Conservation (phyloP, 1,140 invertebrate genomes). For the Anoplolepis gracilipes region DNA sequence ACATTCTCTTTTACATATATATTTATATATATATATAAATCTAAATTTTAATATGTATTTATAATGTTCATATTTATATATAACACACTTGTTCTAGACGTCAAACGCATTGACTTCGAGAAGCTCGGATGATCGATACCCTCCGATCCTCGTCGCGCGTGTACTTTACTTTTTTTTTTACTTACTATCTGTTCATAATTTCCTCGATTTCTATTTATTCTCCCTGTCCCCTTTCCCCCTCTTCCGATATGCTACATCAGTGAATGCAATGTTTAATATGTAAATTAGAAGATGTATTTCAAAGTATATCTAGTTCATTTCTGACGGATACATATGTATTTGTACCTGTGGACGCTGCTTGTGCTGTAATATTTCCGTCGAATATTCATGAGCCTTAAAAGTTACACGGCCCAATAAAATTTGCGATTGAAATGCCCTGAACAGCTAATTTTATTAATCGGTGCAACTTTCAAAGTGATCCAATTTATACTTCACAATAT, state of each 20-base stretch:
- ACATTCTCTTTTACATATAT: slow-evolving; percentile 72
- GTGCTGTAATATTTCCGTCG: neutral
- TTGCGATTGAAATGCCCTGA: slow-evolving; percentile 37
- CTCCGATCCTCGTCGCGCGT: slow-evolving; percentile 44
- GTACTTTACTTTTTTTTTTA: slow-evolving; percentile 4
- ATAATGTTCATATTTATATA: slow-evolving; percentile 74
- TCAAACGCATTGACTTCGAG: slow-evolving; percentile 55
- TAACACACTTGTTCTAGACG: slow-evolving; percentile 71
- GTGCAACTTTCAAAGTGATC: neutral
- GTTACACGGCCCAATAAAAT: neutral
- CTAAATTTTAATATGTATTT: slow-evolving; percentile 72
- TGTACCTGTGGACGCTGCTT: slow-evolving; percentile 31
- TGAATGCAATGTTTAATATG: slow-evolving; percentile 6
- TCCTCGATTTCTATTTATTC: neutral
- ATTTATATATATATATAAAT: slow-evolving; percentile 73
- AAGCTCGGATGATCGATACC: slow-evolving; percentile 52
- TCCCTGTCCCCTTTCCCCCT: neutral
- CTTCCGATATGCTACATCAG: slow-evolving; percentile 19
- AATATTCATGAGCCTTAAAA: neutral
- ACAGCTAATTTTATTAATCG: neutral
- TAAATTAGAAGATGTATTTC: slow-evolving; percentile 31
- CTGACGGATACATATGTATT: slow-evolving; percentile 24
- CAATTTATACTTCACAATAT: neutral
- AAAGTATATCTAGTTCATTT: slow-evolving; percentile 16
- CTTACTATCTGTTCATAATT: neutral